Base-by-base conservation (phyloP, 2,797 vertebrate species). In the Rhabdomys pumilio region DNA sequence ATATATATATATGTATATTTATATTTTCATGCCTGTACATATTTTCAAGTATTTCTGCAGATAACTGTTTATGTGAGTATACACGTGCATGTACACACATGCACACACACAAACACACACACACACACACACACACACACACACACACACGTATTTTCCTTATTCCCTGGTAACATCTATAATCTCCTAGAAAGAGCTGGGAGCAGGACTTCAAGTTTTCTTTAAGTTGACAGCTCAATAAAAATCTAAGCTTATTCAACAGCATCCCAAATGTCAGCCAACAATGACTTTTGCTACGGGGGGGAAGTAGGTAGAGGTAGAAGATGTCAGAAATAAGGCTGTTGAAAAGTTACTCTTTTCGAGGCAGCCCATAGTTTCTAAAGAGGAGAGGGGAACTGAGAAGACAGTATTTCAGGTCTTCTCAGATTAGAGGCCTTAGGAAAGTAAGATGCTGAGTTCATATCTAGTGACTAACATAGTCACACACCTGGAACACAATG, bases 261-360 rank as follows among this genome's bases (percentile, higher is more conserved):
- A 98, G 98, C 97, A 98, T 98, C 98, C 98, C 98, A 98, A 98
- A 98, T 98, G 97, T 98, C 98, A 98, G 97, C 96, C 98, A 98
- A 97, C 98, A 97, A 92, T 6, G 61, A 97, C 97, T 96, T 86
- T 86, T 90, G 97, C 97, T 97, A 97, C 17, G 93, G 93, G 94
- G 94, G 94, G 95, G 47, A 97, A 91, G 84, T 47, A 84, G 90
- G 47, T 94, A 47, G 81, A 86, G n/a, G 31, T 0, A 0, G 81
- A 61, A 90, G 65, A 93, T 31, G 57, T 26, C 50, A 82, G 50
- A 95, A 94, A 82, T 69, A 59, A 79, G 44, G 88, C 75, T 53
- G 31, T 9, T 89, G 73, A 82, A 96, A 93, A 96, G 76, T 10
- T 93, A 72, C 41, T 92, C 72, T 95, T 86, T 61, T 57, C 38